Evolutionary conservation across 92 coral and sea anemone genomes (phyloP).

Genomic region (Epizoanthus ramosus): DNA sequence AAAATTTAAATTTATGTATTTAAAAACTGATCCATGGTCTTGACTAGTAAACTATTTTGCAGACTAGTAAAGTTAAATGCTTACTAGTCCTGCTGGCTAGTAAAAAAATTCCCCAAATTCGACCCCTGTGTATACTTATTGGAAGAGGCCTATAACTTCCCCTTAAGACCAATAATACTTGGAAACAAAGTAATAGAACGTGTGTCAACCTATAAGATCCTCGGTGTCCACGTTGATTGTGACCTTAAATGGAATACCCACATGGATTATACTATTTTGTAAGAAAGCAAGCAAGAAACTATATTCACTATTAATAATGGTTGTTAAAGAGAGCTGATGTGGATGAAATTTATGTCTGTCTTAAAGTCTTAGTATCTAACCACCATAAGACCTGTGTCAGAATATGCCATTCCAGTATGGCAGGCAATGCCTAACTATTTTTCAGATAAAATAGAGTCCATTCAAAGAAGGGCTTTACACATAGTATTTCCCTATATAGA

Average conservation of each 20-base stretch:
- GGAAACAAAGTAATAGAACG: slow-evolving; percentile 62
- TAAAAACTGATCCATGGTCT: no score
- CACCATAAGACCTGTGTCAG: slow-evolving; percentile 44
- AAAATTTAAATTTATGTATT: no score
- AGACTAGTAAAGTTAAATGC: no score
- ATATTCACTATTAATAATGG: slow-evolving; percentile 30
- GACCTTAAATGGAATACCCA: slow-evolving; percentile 58
- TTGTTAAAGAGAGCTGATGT: slow-evolving; percentile 43
- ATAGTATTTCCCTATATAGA: slow-evolving; percentile 16
- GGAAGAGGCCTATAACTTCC: no score
- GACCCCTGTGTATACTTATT: no score
- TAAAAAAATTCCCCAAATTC: no score
- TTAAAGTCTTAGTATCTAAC: slow-evolving; percentile 45
- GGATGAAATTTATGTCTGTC: neutral
- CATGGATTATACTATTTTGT: slow-evolving; percentile 36
- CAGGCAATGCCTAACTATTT: slow-evolving; percentile 49
- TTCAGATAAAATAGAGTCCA: slow-evolving; percentile 43
- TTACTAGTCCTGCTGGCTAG: no score
- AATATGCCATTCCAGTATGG: slow-evolving; percentile 48
- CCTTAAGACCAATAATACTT: neutral
- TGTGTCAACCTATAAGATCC: slow-evolving; percentile 49
- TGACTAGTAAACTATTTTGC: no score
- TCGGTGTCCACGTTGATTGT: slow-evolving; percentile 45
- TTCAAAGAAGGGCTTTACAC: slow-evolving; percentile 41
- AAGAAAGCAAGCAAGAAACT: slow-evolving; percentile 52